These are phyloP conservation scores for Odontophorus gujanensis DNA, from an alignment of 2,113 vertebrate species.

Conservation along the genomic window DNA sequence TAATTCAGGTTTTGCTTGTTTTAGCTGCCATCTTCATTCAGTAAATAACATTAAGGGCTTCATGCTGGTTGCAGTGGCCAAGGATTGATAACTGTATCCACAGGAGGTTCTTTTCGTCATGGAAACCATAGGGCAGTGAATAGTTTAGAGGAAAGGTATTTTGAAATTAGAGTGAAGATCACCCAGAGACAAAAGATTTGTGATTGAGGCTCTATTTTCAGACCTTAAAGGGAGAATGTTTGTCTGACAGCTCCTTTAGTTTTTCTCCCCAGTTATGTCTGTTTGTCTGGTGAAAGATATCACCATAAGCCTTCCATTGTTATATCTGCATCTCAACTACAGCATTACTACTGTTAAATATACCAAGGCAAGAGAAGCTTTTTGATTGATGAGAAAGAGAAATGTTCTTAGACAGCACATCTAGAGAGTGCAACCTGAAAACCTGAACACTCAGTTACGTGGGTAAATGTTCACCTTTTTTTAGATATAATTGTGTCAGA, in stretches of 20 bases:
- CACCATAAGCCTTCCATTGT: background rate
- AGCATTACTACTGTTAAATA: background rate
- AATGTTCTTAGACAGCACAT: background rate
- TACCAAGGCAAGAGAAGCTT: background rate
- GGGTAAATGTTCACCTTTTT: background rate
- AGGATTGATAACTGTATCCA: slow-evolving; percentile 17
- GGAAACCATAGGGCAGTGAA: background rate
- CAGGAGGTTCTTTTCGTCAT: slow-evolving; percentile 27
- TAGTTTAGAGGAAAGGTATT: slow-evolving; percentile 14
- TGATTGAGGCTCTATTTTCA: background rate
- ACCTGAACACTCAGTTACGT: accelerated
- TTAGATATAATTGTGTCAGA: background rate
- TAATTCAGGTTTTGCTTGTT: background rate
- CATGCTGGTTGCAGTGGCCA: background rate
- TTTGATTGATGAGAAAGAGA: background rate
- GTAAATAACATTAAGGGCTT: slow-evolving; percentile 9
- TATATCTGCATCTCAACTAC: background rate
- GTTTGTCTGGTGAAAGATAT: background rate
- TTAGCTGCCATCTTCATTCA: slow-evolving; percentile 3
- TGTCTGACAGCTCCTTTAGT: background rate
- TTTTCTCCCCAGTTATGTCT: background rate
- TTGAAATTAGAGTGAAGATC: slow-evolving; percentile 10
- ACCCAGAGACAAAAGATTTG: background rate
- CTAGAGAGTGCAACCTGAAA: background rate
- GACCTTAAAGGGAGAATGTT: background rate